Evolutionary conservation across 2,797 vertebrate species (phyloP), one percentile per base, ranked within the genome.

Genomic region (Malacoraja senta): DNA sequence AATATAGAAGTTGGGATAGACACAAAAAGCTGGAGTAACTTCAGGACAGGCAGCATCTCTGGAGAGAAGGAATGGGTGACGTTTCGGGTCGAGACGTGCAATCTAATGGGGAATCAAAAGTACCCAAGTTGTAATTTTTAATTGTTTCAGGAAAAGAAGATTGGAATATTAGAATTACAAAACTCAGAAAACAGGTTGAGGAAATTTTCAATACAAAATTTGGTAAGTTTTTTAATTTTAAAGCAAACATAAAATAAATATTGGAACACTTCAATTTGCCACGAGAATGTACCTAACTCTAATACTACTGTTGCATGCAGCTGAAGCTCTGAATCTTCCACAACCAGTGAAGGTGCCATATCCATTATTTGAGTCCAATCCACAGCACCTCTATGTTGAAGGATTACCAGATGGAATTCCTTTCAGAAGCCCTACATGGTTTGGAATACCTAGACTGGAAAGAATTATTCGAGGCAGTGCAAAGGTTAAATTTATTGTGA

Each of bases 391-490:
- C 29, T 94, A 96, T 0, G 96, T 97, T 0, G 96, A 97, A 94
- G 97, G 97, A 4, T 94, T 97, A 94, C 97, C 97, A 26, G 97
- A 97, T 92, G 97, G 97, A 83, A 96, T 97, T 92, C 97, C 97
- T 15, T 97, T 97, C 94, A 94, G 97, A 38, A 97, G 97, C 44
- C 97, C 97, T n/a, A 97, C 96, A 0, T 97, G 97, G 97, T 97
- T 97, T 94, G 97, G 97, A 93, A 97, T 97, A 93, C 97, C 97
- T 21, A 95, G 97, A 58, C 96, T 97, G 1, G 97, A 97, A 93
- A 97, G 96, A 84, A 97, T 97, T 93, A 93, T 97, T 68, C 95
- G 97, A 32, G 96, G 93, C 0, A 96, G 96, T 80, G 93, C 93
- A 93, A 97, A 96, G 94, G 97, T 97, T 94, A 97, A 94, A 94